Base-by-base conservation (phyloP, 2,888 invertebrate genomes). In the Octodonta nipae region DNA sequence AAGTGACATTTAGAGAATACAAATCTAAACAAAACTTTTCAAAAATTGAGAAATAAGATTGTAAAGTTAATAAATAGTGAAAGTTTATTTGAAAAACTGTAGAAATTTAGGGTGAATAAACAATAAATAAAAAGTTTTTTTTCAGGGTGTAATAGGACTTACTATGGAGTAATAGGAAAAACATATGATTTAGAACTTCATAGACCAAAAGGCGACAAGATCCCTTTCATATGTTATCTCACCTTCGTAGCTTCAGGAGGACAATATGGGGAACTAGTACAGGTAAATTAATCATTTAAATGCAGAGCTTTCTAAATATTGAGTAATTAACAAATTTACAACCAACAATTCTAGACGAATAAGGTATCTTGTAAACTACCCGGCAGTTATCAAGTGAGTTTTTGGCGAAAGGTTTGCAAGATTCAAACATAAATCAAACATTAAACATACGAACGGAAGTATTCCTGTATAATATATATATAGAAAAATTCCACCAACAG, bases 111-210 rank as follows among this genome's bases (percentile, higher is more conserved):
- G 2, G 22, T 22, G 3, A 11, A 4, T 22, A 10, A 22, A 22
- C 22, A 20, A 24, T 16, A 16, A 28, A 20, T 24, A 10, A 17
- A 41, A 46, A 42, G 36, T 37, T 25, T 28, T 50, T 51, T 68
- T 68, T 62, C 71, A 85, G 85, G 79, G 30, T 91, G 89, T 66
- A 89, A 89, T 65, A 76, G 79, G 54, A 89, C 91, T 3, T 89
- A 88, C 62, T 86, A 81, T 49, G 89, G 88, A 2, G 84, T 88
- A 53, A 76, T 85, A 33, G 88, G 86, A 4, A 75, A 80, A 50
- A 87, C 87, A 1, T 88, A 89, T 59, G 78, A 84, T 48, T 55
- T 89, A 61, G 85, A 86, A 55, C 67, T 88, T 31, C 85, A 86
- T 59, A 72, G 85, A 38, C 87, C 87, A 13, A 77, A 82, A 46